phyloP scores from a whole-genome alignment of 2,113 vertebrate genomes.

The Dicaeum eximium region DNA sequence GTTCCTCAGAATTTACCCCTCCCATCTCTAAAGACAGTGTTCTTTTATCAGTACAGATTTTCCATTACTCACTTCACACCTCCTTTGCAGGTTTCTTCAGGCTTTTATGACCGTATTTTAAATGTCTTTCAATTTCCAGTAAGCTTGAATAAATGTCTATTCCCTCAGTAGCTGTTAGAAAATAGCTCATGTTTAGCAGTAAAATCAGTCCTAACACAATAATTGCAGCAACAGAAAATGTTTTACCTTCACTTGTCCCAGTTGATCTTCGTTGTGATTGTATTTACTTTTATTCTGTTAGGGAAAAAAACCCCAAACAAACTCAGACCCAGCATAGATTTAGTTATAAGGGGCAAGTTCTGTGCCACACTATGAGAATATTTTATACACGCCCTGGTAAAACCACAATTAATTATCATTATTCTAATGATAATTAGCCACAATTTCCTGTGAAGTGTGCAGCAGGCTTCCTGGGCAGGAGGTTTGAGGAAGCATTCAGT shows the following conservation, averaged over 20 bases:
- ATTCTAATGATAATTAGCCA: not conserved
- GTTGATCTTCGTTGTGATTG: not conserved
- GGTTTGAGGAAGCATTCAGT: not conserved
- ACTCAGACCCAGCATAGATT: not conserved
- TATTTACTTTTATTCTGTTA: not conserved
- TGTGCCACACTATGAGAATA: not conserved
- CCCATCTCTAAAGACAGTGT: not conserved
- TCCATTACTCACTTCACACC: not conserved
- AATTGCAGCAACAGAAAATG: not conserved
- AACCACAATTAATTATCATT: not conserved
- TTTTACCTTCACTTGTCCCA: not conserved
- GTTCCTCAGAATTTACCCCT: not conserved
- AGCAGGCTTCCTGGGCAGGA: not conserved
- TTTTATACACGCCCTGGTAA: not conserved
- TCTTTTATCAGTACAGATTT: not conserved
- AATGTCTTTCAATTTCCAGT: constrained; percentile 17
- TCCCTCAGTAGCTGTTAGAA: constrained; percentile 29
- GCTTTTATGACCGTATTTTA: not conserved
- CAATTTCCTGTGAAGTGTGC: not conserved
- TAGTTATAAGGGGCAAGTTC: not conserved
- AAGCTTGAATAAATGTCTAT: constrained; percentile 41
- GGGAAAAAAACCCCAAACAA: not conserved
- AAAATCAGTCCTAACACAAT: not conserved
- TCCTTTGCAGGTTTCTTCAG: not conserved
- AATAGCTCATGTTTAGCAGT: not conserved